These are phyloP conservation scores for Tringa solitaria DNA, from an alignment of 2,113 vertebrate species.

Conservation along the genomic window DNA sequence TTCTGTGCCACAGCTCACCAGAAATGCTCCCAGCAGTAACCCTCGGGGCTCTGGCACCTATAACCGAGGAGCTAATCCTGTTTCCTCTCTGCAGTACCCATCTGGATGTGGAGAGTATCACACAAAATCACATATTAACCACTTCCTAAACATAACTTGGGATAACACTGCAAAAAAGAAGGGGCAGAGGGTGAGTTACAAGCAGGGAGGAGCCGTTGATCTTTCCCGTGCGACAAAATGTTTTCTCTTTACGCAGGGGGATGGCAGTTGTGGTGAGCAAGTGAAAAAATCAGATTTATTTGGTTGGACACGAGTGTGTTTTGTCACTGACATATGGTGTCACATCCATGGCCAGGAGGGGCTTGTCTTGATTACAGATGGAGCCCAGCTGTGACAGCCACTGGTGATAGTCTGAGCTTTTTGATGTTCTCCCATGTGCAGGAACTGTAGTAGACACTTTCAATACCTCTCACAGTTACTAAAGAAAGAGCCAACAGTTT, in stretches of 20 bases:
- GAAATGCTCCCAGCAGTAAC: neutral
- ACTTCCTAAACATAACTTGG: neutral
- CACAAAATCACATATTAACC: neutral
- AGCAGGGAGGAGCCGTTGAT: neutral
- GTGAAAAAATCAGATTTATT: neutral
- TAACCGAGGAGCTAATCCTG: neutral
- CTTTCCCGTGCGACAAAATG: neutral
- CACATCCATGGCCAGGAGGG: neutral
- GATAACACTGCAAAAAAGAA: neutral
- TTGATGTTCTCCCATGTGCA: neutral
- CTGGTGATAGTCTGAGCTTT: neutral
- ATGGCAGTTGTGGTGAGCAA: neutral
- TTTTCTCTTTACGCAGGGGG: neutral
- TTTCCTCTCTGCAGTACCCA: neutral
- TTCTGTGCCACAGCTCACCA: neutral
- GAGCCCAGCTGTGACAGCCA: neutral
- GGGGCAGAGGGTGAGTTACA: neutral
- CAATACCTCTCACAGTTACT: neutral
- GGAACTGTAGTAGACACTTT: neutral
- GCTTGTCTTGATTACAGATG: rapidly evolving
- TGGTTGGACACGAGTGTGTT: neutral
- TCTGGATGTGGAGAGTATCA: neutral
- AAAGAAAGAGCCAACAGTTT: neutral
- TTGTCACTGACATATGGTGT: neutral
- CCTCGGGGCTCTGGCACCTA: neutral